A percentile compares a stretch with the other conserved stretches of the same genome.
Evolutionary conservation across 2,797 vertebrate genomes (phyloP).

Genomic region (Enteromius fasciolatus): DNA sequence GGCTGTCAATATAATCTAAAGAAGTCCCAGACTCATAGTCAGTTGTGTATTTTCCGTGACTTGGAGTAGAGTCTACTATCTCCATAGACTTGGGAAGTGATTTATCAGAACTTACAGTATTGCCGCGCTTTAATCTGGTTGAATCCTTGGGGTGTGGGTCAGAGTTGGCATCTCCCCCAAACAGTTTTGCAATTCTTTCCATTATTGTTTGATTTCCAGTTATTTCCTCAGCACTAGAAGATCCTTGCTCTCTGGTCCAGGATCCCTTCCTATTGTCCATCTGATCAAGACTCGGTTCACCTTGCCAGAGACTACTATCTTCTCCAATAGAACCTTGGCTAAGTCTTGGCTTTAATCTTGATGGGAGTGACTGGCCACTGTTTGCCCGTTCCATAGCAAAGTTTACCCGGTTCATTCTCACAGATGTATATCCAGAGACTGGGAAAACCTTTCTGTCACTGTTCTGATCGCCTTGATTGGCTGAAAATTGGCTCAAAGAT

Average conservation of each 20-base stretch:
- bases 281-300: constrained; percentile 42
- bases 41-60: constrained; percentile 32
- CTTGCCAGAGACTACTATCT: constrained; percentile 21
- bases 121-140: constrained; percentile 45
- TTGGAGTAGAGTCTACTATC: not conserved
- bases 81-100: constrained; percentile 9
- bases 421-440: constrained; percentile 25
- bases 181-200: constrained; percentile 77
- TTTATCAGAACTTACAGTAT: constrained; percentile 39
- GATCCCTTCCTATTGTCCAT: not conserved
- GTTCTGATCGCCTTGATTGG: constrained; percentile 39
- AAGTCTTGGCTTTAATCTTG: constrained; percentile 61
- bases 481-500: not conserved
- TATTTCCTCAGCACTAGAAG: constrained; percentile 41
- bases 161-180: constrained; percentile 37
- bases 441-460: not conserved
- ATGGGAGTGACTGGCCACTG: constrained; percentile 67
- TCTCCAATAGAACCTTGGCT: constrained; percentile 24
- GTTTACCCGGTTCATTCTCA: constrained; percentile 22
- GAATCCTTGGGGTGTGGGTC: constrained; percentile 54
- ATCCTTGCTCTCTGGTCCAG: constrained; percentile 40
- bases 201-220: constrained; percentile 71
- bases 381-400: constrained; percentile 51
- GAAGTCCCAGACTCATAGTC: constrained; percentile 15
- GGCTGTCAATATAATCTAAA: constrained; percentile 19